Evolutionary conservation across 53 echinoderm and acorn worm genomes (phyloP), one percentile per base, ranked within the genome.

Genomic region (Arbacia lixula): DNA sequence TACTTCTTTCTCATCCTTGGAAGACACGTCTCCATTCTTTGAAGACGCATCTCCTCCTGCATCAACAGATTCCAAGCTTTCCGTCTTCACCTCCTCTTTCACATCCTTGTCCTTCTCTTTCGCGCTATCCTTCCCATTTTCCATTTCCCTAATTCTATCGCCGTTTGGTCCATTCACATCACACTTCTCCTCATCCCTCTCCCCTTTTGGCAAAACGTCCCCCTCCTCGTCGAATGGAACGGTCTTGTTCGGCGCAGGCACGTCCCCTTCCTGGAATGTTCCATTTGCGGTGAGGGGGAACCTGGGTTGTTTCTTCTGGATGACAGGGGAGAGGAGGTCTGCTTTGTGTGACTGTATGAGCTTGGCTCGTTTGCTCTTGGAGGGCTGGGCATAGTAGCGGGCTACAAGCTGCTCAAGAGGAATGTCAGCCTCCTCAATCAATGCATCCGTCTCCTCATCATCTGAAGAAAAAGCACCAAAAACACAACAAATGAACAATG

Each of bases 351-450:
- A 74, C 66, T 98, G 91, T 66, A 90, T 94, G 40, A 92, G 86
- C 33, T 88, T 90, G 35, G 94, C 67, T 68, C 96, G 60, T 30
- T 84, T 83, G 61, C 71, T 90, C 65, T 94, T 94, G 58, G 76
- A 83, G 9, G 93, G 88, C 24, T 88, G 84, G 28, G 91, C 83
- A 29, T 92, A 90, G 74, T 92, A 98, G 46, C 88, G 86, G 29
- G 90, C 94, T 3, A 98, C 82, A n/a, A 98, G 94, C 43, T 98
- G 94, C 24, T 90, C 92, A 4, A 98, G 67, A 0, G 98, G 98
- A 24, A 98, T 86, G 50, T 88, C 90, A 3, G 98, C 98, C 71
- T 98, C 98, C 68, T 98, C 98, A 20, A 92, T 79, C 51, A 98
- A 87, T 31, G 90, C 71, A 33, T 87, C 92, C 5, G 94, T 90